Evolutionary conservation across 2,888 invertebrate genomes (phyloP), one percentile per base, ranked within the genome.

Genomic region (Hypolimnas misippus): DNA sequence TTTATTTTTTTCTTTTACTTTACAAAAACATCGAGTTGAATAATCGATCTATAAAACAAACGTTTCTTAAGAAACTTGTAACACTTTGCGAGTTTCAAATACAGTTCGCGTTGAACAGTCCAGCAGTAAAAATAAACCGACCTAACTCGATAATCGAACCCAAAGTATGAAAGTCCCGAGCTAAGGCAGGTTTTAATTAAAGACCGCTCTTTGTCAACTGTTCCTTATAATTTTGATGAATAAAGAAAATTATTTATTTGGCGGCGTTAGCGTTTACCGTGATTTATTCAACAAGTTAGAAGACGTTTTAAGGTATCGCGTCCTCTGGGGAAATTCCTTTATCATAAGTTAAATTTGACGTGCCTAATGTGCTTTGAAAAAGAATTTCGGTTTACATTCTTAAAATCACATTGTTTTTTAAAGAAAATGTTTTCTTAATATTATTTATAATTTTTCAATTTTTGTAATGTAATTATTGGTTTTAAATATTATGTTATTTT

Each of bases 241-340:
- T 90, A 89, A 88, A 89, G 90, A 86, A 89, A 87, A 90, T 89
- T 86, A 89, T 89, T 89, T 89, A 89, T 89, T 87, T 87, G 84
- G 82, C 84, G 79, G 82, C 83, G 85, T 84, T 85, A 79, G 86
- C 85, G 82, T 79, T 87, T 78, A 82, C 82, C 74, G 82, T 89
- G 88, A 89, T 90, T 92, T 87, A 90, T 89, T 83, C 78, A 73
- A 77, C 70, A 79, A 86, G 81, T 84, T 84, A 77, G 84, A 77
- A 75, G 81, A 82, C 83, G 79, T 83, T 84, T 81, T 83, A 84
- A 83, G 82, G 79, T 77, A 77, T 81, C 76, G 75, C 75, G 70
- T 74, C 71, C 77, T 73, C 82, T 46, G 73, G 81, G 81, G 82
- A 83, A 84, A 85, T 84, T 82, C 83, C 78, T 83, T 84, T 84